Conservation (phyloP, 2,888 invertebrate species). For the Drosophila anceps region DNA sequence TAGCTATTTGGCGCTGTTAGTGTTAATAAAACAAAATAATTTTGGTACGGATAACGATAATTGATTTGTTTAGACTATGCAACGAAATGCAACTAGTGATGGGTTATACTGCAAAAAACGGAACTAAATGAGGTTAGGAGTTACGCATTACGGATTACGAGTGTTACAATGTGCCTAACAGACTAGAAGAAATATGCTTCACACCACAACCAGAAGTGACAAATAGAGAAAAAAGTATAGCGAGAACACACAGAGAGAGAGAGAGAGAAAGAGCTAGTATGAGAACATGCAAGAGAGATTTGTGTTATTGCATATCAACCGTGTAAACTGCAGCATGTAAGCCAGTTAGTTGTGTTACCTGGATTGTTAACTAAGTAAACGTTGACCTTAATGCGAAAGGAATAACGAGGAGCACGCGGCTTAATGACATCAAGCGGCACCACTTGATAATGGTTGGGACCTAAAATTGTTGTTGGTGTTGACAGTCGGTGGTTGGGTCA, state of each 20-base stretch:
- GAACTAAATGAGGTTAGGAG: constrained; percentile 18
- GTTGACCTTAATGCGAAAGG: constrained; percentile 84
- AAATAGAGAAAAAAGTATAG: not conserved
- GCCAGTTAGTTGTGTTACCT: constrained; percentile 83
- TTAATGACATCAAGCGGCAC: constrained; percentile 87
- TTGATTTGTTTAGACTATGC: constrained; percentile 48
- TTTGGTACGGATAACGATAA: constrained; percentile 50
- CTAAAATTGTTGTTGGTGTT: constrained; percentile 59
- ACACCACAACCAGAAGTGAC: constrained; percentile 43
- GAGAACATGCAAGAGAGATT: constrained; percentile 35
- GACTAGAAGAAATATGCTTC: constrained; percentile 9
- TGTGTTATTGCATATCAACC: constrained; percentile 22
- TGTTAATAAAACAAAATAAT: constrained; percentile 73
- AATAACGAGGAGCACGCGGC: constrained; percentile 85
- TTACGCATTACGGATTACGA: constrained; percentile 21
- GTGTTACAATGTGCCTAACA: constrained; percentile 15
- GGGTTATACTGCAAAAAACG: constrained; percentile 19
- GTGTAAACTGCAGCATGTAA: constrained; percentile 21
- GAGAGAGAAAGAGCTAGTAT: not conserved
- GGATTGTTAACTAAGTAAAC: constrained; percentile 82
- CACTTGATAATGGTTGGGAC: constrained; percentile 86
- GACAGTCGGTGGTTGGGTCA: constrained; percentile 25
- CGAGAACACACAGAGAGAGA: not conserved
- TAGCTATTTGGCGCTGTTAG: constrained; percentile 86
- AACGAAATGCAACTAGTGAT: constrained; percentile 37